Evolutionary conservation across 2,113 vertebrate species (phyloP), one percentile per base, ranked within the genome.

Genomic region (Ammodytes marinus): DNA sequence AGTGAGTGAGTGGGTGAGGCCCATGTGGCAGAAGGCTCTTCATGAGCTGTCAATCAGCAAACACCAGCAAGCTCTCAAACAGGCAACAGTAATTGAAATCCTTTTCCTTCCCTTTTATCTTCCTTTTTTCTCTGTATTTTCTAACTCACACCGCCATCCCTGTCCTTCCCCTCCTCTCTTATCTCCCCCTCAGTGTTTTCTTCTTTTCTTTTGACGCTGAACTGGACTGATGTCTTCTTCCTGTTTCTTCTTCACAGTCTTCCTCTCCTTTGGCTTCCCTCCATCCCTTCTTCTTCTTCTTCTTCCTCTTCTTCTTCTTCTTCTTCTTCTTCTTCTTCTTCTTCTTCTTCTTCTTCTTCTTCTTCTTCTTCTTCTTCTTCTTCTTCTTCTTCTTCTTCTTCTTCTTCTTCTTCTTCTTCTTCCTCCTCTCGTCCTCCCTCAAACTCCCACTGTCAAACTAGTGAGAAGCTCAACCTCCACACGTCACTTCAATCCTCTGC

Each of bases 41-140:
- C 74, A 60, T 65, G 61, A 86, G 69, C 72, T 82, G 83, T 84
- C 84, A 89, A 66, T 91, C 86, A 87, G 19, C 39, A 63, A 60
- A 77, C 61, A 66, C 27, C 55, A 76, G 84, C 66, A 19, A 55
- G 55, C 40, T 47, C 45, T 81, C 8, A 74, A 77, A 79, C 27
- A n/a, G 60, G 46, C 71, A 27, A 27, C 27, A 27, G 27, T 82
- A 63, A 85, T 69, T 83, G 77, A 71, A 88, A 83, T 68, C 85
- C 35, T 58, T 66, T 70, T 54, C 60, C 59, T 27, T 49, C 27
- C 40, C 46, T 27, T 27, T 27, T 1, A 1, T 10, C 52, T 68
- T 50, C 27, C 61, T 59, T 57, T 52, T 37, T 5, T 57, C 49
- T 55, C 1, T 67, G 49, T 53, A 10, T 47, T 61, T 60, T 54